phyloP scores from a whole-genome alignment of 2,797 vertebrate species.

The Poliocrania exsul region DNA sequence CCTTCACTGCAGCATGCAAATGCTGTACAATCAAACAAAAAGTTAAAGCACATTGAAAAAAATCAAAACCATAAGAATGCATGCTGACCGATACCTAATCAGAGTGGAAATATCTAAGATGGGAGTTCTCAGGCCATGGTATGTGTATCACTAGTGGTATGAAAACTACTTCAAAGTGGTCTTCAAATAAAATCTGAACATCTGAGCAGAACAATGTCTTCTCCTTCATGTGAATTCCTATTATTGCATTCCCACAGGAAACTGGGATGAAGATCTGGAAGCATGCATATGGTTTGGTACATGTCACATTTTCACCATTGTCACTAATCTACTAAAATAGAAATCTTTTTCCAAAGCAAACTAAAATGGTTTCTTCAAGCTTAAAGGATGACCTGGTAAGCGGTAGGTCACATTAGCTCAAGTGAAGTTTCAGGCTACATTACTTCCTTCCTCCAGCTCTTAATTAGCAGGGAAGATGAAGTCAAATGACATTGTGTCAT shows the following conservation, averaged over 20 bases:
- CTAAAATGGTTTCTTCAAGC: neutral
- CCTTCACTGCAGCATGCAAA: neutral
- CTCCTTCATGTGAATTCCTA: neutral
- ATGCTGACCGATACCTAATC: neutral
- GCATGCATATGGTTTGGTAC: accelerated
- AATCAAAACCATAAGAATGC: neutral
- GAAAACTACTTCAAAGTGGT: slow-evolving; percentile 19
- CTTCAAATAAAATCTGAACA: slow-evolving; percentile 38
- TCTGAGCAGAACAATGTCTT: slow-evolving; percentile 5
- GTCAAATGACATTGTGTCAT: neutral
- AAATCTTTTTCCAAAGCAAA: neutral
- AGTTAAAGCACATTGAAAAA: neutral
- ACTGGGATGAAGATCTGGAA: neutral
- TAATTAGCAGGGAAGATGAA: neutral
- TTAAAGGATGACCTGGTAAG: neutral
- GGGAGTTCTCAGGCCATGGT: neutral
- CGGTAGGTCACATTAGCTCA: neutral
- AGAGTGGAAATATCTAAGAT: neutral
- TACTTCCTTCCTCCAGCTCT: neutral
- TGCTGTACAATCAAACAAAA: neutral
- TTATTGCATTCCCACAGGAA: neutral
- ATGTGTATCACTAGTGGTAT: neutral
- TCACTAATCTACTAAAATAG: neutral
- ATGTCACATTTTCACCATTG: neutral
- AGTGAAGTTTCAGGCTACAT: neutral